These are phyloP conservation scores for Ateles fusciceps DNA, from an alignment of 2,797 vertebrate genomes.

Conservation along the genomic window DNA sequence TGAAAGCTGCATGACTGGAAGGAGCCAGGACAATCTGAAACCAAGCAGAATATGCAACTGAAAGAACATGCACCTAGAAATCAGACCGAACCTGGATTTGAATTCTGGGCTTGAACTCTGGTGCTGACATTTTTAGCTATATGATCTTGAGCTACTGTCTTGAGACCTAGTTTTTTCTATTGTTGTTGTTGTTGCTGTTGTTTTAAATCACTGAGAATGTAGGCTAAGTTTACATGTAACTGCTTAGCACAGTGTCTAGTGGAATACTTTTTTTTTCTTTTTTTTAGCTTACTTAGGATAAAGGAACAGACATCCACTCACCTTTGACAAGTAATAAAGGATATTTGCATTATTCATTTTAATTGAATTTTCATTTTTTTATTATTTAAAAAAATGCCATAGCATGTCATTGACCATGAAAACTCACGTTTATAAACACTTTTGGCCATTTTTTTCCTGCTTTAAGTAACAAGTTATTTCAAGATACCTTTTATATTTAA, in stretches of 20 bases:
- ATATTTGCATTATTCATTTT: slow-evolving; percentile 10
- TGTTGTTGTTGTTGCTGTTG: not conserved
- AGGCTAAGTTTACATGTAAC: not conserved
- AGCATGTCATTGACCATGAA: not conserved
- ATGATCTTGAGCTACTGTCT: not conserved
- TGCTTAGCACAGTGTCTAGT: not conserved
- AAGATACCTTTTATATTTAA: not conserved
- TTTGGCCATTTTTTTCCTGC: not conserved
- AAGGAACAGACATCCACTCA: not conserved
- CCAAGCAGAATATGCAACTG: not conserved
- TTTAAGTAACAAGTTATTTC: slow-evolving; percentile 3
- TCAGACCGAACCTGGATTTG: not conserved
- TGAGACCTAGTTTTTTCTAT: not conserved
- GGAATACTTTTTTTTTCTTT: not conserved
- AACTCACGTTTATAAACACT: not conserved
- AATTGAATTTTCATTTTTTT: not conserved
- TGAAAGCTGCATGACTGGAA: not conserved
- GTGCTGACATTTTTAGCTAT: not conserved
- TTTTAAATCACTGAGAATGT: not conserved
- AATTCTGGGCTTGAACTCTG: not conserved
- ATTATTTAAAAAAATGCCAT: slow-evolving; percentile 17
- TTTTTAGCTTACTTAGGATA: not conserved
- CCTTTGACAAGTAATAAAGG: slow-evolving; percentile 3
- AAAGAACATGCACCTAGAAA: not conserved
- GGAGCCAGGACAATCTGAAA: not conserved